These are phyloP conservation scores for Brachystomella parvula DNA, from an alignment of 1,140 invertebrate species.

Conservation along the genomic window DNA sequence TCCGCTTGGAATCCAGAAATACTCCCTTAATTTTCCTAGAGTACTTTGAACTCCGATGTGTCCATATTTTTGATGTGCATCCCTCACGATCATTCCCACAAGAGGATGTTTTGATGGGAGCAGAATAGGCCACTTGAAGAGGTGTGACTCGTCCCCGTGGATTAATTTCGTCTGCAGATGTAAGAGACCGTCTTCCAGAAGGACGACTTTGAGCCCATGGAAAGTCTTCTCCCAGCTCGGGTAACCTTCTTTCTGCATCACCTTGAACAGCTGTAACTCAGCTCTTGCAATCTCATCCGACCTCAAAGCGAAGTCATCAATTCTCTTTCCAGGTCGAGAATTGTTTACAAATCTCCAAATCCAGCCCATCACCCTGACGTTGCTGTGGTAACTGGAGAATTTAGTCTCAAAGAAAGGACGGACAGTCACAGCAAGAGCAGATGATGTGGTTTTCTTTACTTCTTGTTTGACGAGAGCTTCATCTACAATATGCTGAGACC, in stretches of 20 bases:
- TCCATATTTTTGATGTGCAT: not conserved
- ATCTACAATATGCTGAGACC: not conserved
- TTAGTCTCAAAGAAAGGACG: no score
- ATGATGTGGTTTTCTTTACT: not conserved
- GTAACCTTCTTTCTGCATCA: no score
- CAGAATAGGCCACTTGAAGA: constrained; percentile 11
- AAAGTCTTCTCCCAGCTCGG: no score
- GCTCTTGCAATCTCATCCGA: no score
- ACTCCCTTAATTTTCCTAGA: not conserved
- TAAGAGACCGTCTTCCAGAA: constrained; percentile 11
- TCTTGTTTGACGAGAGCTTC: not conserved
- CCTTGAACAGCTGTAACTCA: no score
- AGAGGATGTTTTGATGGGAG: not conserved
- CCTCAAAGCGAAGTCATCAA: no score
- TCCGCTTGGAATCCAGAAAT: constrained; percentile 20
- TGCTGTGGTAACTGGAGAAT: no score
- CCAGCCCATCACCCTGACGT: no score
- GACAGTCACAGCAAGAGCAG: not conserved
- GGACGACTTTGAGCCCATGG: no score
- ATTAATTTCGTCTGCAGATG: not conserved
- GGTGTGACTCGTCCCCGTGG: not conserved
- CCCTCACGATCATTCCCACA: constrained; percentile 1
- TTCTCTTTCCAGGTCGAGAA: no score
- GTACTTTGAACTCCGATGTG: not conserved
- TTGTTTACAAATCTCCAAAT: no score